A percentile compares a stretch with the other conserved stretches of the same genome.
These are phyloP conservation scores for Tipula unca DNA, from an alignment of 2,888 invertebrate species.

Conservation along the genomic window DNA sequence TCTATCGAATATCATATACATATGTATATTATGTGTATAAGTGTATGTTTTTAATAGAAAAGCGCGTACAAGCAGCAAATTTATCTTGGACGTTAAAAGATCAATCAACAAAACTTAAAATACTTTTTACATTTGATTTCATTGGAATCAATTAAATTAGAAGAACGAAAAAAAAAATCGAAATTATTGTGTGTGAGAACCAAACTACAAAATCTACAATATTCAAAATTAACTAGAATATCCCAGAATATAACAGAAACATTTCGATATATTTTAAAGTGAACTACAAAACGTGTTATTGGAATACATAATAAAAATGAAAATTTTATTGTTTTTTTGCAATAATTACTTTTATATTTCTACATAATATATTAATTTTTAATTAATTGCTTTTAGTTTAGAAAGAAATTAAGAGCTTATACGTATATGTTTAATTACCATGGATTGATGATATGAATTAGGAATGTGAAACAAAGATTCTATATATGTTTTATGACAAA, in stretches of 20 bases:
- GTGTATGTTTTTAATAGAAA: not conserved
- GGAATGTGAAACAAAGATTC: no score
- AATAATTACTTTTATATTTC: not conserved
- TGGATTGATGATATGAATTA: no score
- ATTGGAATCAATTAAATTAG: slow-evolving; percentile 8
- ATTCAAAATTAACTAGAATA: not conserved
- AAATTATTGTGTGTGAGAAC: not conserved
- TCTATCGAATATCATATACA: not conserved
- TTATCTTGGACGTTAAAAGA: not conserved
- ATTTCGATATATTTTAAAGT: not conserved
- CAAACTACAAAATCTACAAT: not conserved
- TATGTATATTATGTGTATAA: not conserved
- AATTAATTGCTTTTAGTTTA: not conserved
- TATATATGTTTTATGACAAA: no score
- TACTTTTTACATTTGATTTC: not conserved
- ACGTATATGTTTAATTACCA: no score
- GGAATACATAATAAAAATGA: not conserved
- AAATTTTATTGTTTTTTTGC: not conserved
- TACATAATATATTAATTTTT: not conserved
- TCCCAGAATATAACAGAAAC: not conserved
- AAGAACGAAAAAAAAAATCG: not conserved
- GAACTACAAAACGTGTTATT: not conserved
- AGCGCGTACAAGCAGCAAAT: not conserved
- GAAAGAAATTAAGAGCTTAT: not conserved
- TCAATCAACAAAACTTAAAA: not conserved